Evolutionary conservation across 2,888 invertebrate species (phyloP).

Genomic region (Erebia ligea): DNA sequence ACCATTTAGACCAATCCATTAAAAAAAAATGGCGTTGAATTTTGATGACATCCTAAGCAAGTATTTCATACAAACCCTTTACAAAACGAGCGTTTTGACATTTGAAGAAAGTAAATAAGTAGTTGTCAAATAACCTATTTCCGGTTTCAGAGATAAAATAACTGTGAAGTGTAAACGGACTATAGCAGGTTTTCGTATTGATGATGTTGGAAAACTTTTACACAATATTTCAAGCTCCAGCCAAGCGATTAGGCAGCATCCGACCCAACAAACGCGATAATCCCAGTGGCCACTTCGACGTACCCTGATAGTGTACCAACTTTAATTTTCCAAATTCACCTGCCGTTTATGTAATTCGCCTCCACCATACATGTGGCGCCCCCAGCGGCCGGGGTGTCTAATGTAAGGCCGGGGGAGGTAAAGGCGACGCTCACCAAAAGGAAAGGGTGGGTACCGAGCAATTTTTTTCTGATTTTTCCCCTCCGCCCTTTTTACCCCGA

Average conservation of each 20-base stretch:
- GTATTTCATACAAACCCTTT: no score
- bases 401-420: constrained; percentile 68
- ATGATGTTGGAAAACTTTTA: constrained; percentile 27
- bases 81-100: no score
- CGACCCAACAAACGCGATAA: constrained; percentile 41
- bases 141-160: no score
- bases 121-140: no score
- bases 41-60: no score
- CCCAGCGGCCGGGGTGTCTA: constrained; percentile 64
- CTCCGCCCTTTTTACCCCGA: constrained; percentile 73
- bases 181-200: constrained; percentile 5
- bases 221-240: constrained; percentile 28
- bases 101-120: no score
- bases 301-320: constrained; percentile 59
- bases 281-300: constrained; percentile 50
- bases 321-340: constrained; percentile 82
- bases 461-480: constrained; percentile 80
- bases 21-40: no score
- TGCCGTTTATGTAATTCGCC: constrained; percentile 76
- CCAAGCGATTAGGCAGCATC: constrained; percentile 39
- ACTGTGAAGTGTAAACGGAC: background rate
- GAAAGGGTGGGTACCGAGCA: constrained; percentile 78
- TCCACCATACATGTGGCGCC: constrained; percentile 67
- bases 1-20: no score
- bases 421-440: constrained; percentile 78